These are phyloP conservation scores for Gorsachius magnificus DNA, from an alignment of 2,797 vertebrate species.

Conservation along the genomic window DNA sequence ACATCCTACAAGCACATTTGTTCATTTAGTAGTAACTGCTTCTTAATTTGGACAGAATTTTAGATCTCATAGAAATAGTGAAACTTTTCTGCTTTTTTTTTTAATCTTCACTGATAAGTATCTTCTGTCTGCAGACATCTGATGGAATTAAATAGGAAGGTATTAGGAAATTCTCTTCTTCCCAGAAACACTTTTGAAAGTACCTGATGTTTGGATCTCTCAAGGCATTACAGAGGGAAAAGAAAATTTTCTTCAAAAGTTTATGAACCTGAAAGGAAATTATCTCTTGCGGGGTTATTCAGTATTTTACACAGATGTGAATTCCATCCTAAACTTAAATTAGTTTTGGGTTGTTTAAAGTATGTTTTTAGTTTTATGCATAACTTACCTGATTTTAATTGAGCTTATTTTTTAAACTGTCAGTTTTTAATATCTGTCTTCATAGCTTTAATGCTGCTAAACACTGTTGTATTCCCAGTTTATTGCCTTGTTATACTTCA, in stretches of 20 bases:
- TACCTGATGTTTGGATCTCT: not conserved
- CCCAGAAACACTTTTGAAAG: not conserved
- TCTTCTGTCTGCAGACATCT: not conserved
- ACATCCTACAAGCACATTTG: not conserved
- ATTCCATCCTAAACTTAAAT: conserved; percentile 12
- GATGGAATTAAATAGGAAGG: not conserved
- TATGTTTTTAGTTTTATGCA: not conserved
- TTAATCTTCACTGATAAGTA: not conserved
- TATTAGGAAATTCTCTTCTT: not conserved
- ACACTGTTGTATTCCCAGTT: not conserved
- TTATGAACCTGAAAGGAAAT: conserved; percentile 14
- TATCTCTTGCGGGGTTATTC: not conserved
- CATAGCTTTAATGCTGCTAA: conserved; percentile 8
- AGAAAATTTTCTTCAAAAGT: not conserved
- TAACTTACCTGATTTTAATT: conserved; percentile 14
- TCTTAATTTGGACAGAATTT: not conserved
- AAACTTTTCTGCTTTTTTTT: not conserved
- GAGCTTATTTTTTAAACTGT: conserved; percentile 10
- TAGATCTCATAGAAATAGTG: not conserved
- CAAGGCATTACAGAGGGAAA: not conserved
- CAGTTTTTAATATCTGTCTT: conserved; percentile 9
- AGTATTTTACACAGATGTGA: not conserved
- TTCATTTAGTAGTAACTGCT: not conserved
- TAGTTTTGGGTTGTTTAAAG: not conserved
- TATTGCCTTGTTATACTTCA: conserved; percentile 29